Evolutionary conservation across 2,888 invertebrate species (phyloP), one percentile per base, ranked within the genome.

Genomic region (Griposia aprilina): DNA sequence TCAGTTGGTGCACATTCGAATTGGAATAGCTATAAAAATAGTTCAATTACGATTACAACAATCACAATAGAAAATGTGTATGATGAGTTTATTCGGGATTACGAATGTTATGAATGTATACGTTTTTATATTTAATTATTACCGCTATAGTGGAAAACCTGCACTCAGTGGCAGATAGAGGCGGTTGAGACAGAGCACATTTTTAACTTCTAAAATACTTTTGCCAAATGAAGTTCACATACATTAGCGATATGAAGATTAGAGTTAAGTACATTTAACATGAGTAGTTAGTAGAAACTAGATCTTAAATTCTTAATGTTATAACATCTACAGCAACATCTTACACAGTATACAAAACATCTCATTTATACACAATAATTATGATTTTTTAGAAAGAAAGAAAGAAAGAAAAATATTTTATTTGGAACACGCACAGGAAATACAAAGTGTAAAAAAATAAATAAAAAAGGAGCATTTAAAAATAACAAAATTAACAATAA

Each of bases 301-400:
- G 23, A 48, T 76, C 69, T 82, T 75, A 76, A 52, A 71, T 62
- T 70, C 41, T 74, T 55, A 80, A 73, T 68, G 67, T 57, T 76
- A 60, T 71, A 89, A 87, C 87, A 89, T 73, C 84, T 88, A 89
- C 80, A 66, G 62, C 79, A 88, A 89, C 89, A 66, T 74, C 85
- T 84, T 83, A 89, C 67, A 97, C 87, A 45, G 73, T 78, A 81
- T 88, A 88, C 75, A 82, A 80, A 88, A 86, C 83, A 66, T 78
- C 17, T 65, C 73, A 85, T 68, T 78, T 83, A 81, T 88, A 88
- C 78, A 87, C 74, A 86, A 81, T 72, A n/a, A n/a, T n/a, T n/a
- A 77, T 74, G 76, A 70, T 72, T 65, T 63, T 5, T 62, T 76
- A n/a, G n/a, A n/a, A n/a, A n/a, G n/a, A n/a, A n/a, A n/a, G n/a